Conservation (phyloP, 2,113 vertebrate species). For the Trogon melanurus region DNA sequence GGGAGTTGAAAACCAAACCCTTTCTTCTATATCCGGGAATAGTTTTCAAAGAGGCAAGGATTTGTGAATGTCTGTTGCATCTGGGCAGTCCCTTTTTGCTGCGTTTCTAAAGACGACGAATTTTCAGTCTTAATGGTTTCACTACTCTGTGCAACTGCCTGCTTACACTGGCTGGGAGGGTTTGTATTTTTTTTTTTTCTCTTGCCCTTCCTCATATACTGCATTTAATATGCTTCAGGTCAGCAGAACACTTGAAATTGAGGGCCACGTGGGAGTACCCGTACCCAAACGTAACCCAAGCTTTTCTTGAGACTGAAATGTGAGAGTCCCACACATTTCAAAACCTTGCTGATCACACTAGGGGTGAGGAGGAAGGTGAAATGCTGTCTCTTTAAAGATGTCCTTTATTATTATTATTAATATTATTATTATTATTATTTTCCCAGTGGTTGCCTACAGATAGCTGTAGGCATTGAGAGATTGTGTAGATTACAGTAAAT, state of each 20-base stretch:
- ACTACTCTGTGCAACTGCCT: slow-evolving; percentile 23
- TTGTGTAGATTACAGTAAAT: slow-evolving; percentile 94
- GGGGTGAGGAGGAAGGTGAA: slow-evolving; percentile 64
- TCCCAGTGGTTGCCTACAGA: slow-evolving; percentile 64
- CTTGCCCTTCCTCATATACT: slow-evolving; percentile 18
- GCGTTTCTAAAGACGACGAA: background rate
- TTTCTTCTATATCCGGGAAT: background rate
- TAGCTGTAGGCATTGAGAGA: slow-evolving; percentile 83
- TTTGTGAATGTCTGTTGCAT: background rate
- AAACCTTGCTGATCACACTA: slow-evolving; percentile 57
- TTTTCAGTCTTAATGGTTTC: slow-evolving; percentile 27
- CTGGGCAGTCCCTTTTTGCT: slow-evolving; percentile 17
- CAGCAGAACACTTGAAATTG: slow-evolving; percentile 34
- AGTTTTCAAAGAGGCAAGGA: background rate
- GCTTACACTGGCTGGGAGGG: slow-evolving; percentile 14
- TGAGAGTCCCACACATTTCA: slow-evolving; percentile 60
- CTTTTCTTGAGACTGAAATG: slow-evolving; percentile 66
- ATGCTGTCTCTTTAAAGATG: slow-evolving; percentile 85
- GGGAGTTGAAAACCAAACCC: slow-evolving; percentile 10
- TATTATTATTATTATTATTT: slow-evolving; percentile 53
- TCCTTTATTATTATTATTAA: slow-evolving; percentile 59
- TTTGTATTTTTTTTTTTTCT: background rate
- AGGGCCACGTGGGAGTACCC: slow-evolving; percentile 6
- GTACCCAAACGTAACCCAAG: slow-evolving; percentile 29
- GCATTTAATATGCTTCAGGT: background rate